Evolutionary conservation across 2,888 invertebrate genomes (phyloP).

Genomic region (Mesochorus sp.): DNA sequence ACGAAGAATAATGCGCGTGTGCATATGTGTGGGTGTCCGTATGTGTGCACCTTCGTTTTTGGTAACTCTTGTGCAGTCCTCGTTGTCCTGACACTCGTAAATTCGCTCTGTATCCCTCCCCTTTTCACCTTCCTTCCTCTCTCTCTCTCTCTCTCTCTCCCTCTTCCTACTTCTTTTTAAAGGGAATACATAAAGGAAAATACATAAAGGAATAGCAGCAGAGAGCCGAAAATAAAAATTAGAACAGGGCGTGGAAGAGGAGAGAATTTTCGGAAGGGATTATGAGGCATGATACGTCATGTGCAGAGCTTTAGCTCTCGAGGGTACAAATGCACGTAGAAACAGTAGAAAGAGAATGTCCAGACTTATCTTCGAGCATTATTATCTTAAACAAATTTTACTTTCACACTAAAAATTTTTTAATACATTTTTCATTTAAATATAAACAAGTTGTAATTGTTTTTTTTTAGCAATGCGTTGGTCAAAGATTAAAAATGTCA

Average conservation of each 20-base stretch:
- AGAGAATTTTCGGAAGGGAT: slow-evolving; percentile 52
- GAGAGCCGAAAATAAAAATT: slow-evolving; percentile 58
- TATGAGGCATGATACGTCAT: slow-evolving; percentile 43
- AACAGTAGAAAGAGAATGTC: too few species aligned
- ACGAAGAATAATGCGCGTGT: slow-evolving; percentile 4
- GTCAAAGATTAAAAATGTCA: too few species aligned
- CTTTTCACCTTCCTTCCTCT: neutral
- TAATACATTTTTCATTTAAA: too few species aligned
- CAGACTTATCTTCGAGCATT: neutral
- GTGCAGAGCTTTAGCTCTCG: slow-evolving; percentile 14
- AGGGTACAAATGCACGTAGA: too few species aligned
- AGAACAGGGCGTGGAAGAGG: slow-evolving; percentile 58
- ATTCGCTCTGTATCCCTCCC: slow-evolving; percentile 25
- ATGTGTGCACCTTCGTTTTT: slow-evolving; percentile 21
- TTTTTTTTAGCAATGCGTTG: too few species aligned
- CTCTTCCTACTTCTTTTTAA: neutral
- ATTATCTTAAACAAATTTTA: neutral
- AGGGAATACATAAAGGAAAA: slow-evolving; percentile 12
- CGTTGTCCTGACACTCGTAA: slow-evolving; percentile 46
- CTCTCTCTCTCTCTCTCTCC: neutral
- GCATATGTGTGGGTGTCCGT: too few species aligned
- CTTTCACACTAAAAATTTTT: too few species aligned
- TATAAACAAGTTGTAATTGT: too few species aligned
- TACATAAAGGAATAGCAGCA: slow-evolving; percentile 8
- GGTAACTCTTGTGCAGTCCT: slow-evolving; percentile 34